Evolutionary conservation across 1,140 invertebrate species (phyloP), one percentile per base, ranked within the genome.

Genomic region (Drosophila asahinai): DNA sequence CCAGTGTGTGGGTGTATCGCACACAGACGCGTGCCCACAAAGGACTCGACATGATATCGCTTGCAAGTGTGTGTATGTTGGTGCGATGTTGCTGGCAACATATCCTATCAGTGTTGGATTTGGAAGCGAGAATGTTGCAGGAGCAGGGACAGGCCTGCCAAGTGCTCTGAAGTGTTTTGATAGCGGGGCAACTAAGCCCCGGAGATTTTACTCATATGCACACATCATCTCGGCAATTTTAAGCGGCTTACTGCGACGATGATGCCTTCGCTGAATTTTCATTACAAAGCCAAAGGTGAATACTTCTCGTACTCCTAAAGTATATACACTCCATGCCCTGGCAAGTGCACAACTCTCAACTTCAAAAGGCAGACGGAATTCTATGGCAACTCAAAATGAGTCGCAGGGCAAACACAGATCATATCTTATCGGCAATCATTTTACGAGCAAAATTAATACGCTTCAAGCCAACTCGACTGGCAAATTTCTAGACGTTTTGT

Each of bases 351-450:
- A 77, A 38, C 54, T 57, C 19, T 70, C 55, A 36, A 77, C 73
- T 77, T 77, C 74, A 77, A 77, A 77, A 77, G 74, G 74, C 74
- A 47, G 73, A 43, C 73, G 40, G 52, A 77, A 67, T 77, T 77
- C 63, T 48, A 58, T 66, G 33, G 40, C 40, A 11, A 36, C 47
- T 22, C 45, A n/a, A n/a, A 7, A 25, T 12, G 61, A 75, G 52
- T 65, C 27, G 49, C 40, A 19, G 54, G 54, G 75, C 86, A 89
- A 89, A 86, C 86, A 90, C 74, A 89, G 86, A 89, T 89, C 86
- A 86, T 81, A 89, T 89, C 86, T 89, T 89, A 89, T 89, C 86
- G 86, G 82, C 75, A 90, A 89, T 89, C 81, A 89, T 90, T 89
- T 90, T 76, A 90, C 90, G 86, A 77, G 75, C 81, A 80, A 65